Conservation (phyloP, 2,888 invertebrate genomes). For the Hololepta plana region DNA sequence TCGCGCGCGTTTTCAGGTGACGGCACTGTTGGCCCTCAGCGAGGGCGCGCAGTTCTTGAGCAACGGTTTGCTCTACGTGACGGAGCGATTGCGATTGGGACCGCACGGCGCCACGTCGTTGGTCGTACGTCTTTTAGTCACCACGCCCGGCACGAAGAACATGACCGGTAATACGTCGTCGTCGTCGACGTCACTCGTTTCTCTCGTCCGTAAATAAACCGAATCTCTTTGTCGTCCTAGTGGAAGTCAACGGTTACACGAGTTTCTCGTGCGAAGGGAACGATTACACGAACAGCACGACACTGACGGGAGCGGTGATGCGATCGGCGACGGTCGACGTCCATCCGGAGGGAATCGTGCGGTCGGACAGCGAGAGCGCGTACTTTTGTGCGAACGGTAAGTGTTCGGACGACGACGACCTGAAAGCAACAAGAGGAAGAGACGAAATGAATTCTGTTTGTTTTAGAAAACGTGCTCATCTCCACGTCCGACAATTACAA, state of each 20-base stretch:
- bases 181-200: too few relatives aligned
- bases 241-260: conserved; percentile 47
- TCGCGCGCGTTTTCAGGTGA: conserved; percentile 29
- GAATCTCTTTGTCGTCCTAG: conserved; percentile 24
- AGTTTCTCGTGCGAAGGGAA: conserved; percentile 41
- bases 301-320: conserved; percentile 40
- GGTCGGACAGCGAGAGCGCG: conserved; percentile 47
- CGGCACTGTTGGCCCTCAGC: conserved; percentile 41
- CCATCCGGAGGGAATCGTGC: conserved; percentile 40
- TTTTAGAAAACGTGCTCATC: conserved; percentile 40
- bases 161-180: conserved; percentile 35
- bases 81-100: conserved; percentile 42
- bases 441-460: background rate
- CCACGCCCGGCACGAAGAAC: conserved; percentile 43
- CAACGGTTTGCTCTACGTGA: conserved; percentile 44
- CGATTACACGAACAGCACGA: conserved; percentile 37
- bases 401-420: background rate
- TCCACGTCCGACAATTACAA: conserved; percentile 42
- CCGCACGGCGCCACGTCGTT: conserved; percentile 47
- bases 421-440: background rate
- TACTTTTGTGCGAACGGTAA: conserved; percentile 51
- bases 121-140: conserved; percentile 42
- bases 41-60: conserved; percentile 48
- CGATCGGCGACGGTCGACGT: conserved; percentile 40
- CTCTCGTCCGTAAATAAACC: background rate